phyloP scores from a whole-genome alignment of 2,113 vertebrate genomes.

The Syngnathus scovelli region DNA sequence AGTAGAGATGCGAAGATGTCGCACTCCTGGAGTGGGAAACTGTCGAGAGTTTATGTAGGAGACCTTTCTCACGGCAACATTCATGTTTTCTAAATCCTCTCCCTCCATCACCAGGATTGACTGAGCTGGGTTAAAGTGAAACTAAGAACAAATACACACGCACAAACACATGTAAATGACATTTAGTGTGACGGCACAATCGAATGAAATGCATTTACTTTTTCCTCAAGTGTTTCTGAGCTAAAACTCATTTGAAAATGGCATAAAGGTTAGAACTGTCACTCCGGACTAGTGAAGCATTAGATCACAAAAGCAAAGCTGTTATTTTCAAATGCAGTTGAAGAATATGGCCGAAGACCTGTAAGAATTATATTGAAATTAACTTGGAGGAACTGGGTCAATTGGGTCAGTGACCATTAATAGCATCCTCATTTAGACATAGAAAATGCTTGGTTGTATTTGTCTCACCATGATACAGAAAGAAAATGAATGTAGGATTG shows the following conservation, averaged over 20 bases:
- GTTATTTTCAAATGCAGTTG: not conserved
- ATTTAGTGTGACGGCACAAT: not conserved
- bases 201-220: not conserved
- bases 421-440: not conserved
- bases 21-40: constrained; percentile 85
- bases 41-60: constrained; percentile 97
- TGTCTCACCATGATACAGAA: not conserved
- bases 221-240: not conserved
- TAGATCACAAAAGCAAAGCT: not conserved
- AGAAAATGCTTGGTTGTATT: not conserved
- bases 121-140: constrained; percentile 97
- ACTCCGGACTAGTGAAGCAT: not conserved
- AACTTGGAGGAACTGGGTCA: not conserved
- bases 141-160: constrained; percentile 64
- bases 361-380: not conserved
- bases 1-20: constrained; percentile 84
- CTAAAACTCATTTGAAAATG: no score
- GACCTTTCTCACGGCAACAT: constrained; percentile 84
- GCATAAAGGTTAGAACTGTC: not conserved
- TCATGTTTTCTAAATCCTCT: constrained; percentile 89
- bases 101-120: constrained; percentile 93
- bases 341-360: not conserved
- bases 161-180: constrained; percentile 5
- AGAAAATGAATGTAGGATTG: not conserved
- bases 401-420: not conserved